Percentiles rank a stretch among this genome's conserved stretches.
Evolutionary conservation across 2,797 vertebrate species (phyloP).

Genomic region (Catharus ustulatus): DNA sequence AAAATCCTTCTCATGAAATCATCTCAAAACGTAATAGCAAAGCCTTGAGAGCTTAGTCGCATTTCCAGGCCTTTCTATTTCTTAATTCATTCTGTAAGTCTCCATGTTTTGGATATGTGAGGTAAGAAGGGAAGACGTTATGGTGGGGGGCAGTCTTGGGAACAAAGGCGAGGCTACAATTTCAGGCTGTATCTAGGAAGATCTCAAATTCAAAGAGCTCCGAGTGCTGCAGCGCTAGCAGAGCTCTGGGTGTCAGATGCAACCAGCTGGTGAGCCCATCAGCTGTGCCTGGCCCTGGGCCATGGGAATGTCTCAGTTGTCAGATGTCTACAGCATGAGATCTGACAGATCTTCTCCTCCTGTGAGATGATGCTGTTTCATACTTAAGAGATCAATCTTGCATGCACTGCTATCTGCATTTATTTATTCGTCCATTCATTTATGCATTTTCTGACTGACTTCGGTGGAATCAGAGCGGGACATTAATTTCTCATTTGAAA

Average conservation of each 20-base stretch:
- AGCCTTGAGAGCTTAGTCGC: background rate
- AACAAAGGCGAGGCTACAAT: background rate
- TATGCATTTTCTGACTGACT: background rate
- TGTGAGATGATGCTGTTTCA: background rate
- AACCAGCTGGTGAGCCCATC: background rate
- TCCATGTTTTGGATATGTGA: background rate
- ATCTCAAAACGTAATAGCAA: background rate
- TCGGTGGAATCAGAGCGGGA: background rate
- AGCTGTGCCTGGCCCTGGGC: background rate
- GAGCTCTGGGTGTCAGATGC: background rate
- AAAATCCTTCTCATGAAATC: background rate
- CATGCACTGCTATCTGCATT: background rate
- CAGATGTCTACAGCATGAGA: background rate
- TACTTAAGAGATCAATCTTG: background rate
- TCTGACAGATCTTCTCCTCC: background rate
- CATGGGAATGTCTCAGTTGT: background rate
- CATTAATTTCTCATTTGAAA: background rate
- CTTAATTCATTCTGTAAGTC: background rate
- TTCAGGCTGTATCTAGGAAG: background rate
- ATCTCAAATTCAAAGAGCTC: background rate
- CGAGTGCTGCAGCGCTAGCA: fast-evolving
- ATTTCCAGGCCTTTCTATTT: background rate
- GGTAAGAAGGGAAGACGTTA: background rate
- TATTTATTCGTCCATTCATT: background rate
- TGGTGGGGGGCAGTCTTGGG: background rate